phyloP scores from a whole-genome alignment of 2,888 invertebrate species.

The Clivina fossor region DNA sequence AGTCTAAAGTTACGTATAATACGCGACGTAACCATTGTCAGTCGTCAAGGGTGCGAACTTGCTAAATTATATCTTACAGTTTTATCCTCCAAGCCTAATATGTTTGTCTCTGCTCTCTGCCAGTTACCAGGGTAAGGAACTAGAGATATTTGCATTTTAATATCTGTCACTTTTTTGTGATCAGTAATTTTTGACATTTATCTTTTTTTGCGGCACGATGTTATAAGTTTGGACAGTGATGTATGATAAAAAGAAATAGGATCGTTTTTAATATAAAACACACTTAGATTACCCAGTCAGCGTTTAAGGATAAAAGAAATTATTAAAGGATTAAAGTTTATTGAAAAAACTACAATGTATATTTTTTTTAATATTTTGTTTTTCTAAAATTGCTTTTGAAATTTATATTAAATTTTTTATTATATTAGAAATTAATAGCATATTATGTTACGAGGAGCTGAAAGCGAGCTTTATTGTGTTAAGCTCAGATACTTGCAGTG shows the following conservation, averaged over 20 bases:
- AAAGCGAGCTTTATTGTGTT: no score
- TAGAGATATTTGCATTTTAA: slow-evolving; percentile 24
- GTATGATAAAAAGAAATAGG: not conserved
- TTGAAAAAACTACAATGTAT: no score
- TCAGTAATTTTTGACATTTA: slow-evolving; percentile 21
- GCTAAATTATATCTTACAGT: slow-evolving; percentile 18
- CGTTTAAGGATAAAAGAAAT: no score
- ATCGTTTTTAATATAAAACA: not conserved
- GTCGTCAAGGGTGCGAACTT: slow-evolving; percentile 12
- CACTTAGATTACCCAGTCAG: not conserved
- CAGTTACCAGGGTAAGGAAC: slow-evolving; percentile 13
- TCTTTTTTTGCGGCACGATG: slow-evolving; percentile 6
- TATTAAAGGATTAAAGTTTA: no score
- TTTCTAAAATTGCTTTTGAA: no score
- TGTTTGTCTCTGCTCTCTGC: slow-evolving; percentile 3
- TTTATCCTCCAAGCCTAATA: slow-evolving; percentile 3
- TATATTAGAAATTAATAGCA: no score
- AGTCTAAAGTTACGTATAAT: slow-evolving; percentile 14
- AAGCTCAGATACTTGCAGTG: no score
- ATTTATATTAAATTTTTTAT: no score
- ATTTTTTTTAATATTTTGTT: no score
- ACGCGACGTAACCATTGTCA: slow-evolving; percentile 23
- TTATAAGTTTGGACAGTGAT: not conserved
- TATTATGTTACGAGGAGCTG: no score
- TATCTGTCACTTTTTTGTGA: slow-evolving; percentile 23